These are phyloP conservation scores for Ceriagrion tenellum DNA, from an alignment of 2,888 invertebrate species.

Conservation along the genomic window DNA sequence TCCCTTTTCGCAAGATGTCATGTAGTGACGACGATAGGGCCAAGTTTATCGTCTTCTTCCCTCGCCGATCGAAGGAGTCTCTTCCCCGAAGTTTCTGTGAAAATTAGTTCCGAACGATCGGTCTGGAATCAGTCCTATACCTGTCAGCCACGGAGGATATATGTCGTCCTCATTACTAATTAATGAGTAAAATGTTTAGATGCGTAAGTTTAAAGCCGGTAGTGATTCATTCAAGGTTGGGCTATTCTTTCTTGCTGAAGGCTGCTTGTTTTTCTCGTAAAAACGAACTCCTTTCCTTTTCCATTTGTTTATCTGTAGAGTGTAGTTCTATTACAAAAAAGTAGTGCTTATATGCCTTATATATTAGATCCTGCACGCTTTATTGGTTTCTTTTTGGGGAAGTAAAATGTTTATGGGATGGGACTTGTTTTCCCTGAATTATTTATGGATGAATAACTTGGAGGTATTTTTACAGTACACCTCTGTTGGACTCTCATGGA, in stretches of 20 bases:
- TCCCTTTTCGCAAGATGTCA: slow-evolving; percentile 50
- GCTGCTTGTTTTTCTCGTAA: too few species aligned
- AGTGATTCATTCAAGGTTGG: not conserved
- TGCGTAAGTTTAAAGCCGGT: not conserved
- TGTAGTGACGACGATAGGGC: slow-evolving; percentile 47
- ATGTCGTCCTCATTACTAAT: slow-evolving; percentile 45
- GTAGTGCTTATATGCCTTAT: too few species aligned
- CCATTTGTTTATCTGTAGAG: not conserved
- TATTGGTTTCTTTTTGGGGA: too few species aligned
- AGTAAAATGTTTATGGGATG: too few species aligned
- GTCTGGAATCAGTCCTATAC: not conserved
- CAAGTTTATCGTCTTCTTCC: slow-evolving; percentile 29
- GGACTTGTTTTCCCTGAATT: too few species aligned
- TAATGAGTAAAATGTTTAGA: slow-evolving; percentile 22
- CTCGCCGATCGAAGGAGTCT: slow-evolving; percentile 4
- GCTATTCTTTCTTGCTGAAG: not conserved
- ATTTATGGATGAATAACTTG: too few species aligned
- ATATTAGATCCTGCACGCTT: too few species aligned
- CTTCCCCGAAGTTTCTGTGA: slow-evolving; percentile 37
- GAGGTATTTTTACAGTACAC: too few species aligned
- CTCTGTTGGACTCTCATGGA: too few species aligned
- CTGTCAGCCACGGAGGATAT: not conserved
- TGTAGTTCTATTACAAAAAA: too few species aligned
- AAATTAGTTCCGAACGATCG: slow-evolving; percentile 58
- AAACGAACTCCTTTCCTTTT: too few species aligned